Base-by-base conservation (phyloP, 2,888 invertebrate genomes). In the Drosophila robusta region DNA sequence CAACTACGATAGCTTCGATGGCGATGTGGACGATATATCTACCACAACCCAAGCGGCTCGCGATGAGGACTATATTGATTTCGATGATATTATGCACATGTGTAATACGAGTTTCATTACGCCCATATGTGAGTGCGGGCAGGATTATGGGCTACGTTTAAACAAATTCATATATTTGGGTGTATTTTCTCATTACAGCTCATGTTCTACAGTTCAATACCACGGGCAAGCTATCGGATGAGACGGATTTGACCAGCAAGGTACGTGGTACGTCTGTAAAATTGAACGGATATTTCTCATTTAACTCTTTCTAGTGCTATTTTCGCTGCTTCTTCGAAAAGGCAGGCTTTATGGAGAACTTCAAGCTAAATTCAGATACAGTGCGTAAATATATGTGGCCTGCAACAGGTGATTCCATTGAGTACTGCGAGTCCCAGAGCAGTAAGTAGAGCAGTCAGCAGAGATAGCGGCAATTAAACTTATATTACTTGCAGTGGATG, bases 41-140 rank as follows among this genome's bases (percentile, higher is more conserved):
- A 72, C 80, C 4, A 73, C 71, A 0, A 79, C 71, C 3, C 6
- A 46, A 41, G 56, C 61, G 4, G 62, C 71, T 2, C 62, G n/a
- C 24, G 64, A 50, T 24, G 39, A 64, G 4, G 64, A 50, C 9
- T 73, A 41, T 16, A 58, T 93, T 12, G 92, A 94, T 79, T 75
- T 93, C 3, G 84, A 91, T 41, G 89, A 87, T 0, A 85, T 93
- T 7, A 92, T 93, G 92, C 90, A 86, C 4, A 83, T 89, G 4
- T 94, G 94, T 68, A 94, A 94, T 79, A 92, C 93, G 0, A 93
- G 93, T 24, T 94, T 93, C 78, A 91, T 93, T 8, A 93, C 93
- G 57, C 93, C 94, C 61, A 92, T 92, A 90, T 91, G 94, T 94
- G 90, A 93, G 82, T 75, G 2, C 8, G 11, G 12, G 9, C 6